These are phyloP conservation scores for Dendrocincla tyrannina DNA, from an alignment of 2,797 vertebrate species.

Conservation along the genomic window DNA sequence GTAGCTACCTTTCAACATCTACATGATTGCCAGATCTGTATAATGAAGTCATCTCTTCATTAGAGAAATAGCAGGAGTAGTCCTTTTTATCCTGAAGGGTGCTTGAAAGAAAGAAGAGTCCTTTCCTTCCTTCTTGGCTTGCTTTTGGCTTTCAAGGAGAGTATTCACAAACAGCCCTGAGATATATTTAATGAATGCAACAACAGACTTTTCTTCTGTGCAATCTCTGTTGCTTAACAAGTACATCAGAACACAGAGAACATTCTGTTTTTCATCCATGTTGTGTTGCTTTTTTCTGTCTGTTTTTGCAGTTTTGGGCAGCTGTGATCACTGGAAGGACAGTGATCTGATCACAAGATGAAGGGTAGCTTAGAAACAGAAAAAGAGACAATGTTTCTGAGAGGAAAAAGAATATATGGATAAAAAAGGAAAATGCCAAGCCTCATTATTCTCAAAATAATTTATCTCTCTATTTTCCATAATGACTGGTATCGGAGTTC, in stretches of 20 bases:
- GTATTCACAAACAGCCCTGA: neutral
- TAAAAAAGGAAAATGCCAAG: neutral
- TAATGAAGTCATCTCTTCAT: constrained; percentile 37
- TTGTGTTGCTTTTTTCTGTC: neutral
- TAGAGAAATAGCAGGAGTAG: neutral
- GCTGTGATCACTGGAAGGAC: neutral
- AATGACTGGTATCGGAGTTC: neutral
- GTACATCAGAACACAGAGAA: constrained; percentile 6
- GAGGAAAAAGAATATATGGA: neutral
- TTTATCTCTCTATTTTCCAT: neutral
- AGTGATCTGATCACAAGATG: neutral
- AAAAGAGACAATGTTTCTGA: neutral
- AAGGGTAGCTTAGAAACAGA: neutral
- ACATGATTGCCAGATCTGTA: neutral
- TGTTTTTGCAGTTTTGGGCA: constrained; percentile 10
- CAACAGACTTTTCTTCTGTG: constrained; percentile 16
- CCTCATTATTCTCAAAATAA: neutral
- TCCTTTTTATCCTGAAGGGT: constrained; percentile 13
- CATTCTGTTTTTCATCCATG: constrained; percentile 37
- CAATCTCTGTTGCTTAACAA: neutral
- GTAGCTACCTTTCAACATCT: constrained; percentile 23
- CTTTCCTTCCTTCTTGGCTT: constrained; percentile 21
- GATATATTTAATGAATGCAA: constrained; percentile 16
- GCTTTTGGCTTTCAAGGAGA: constrained; percentile 33
- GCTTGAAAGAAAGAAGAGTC: constrained; percentile 35